Evolutionary conservation across 2,113 vertebrate genomes (phyloP), one percentile per base, ranked within the genome.

Genomic region (Penelope pileata): DNA sequence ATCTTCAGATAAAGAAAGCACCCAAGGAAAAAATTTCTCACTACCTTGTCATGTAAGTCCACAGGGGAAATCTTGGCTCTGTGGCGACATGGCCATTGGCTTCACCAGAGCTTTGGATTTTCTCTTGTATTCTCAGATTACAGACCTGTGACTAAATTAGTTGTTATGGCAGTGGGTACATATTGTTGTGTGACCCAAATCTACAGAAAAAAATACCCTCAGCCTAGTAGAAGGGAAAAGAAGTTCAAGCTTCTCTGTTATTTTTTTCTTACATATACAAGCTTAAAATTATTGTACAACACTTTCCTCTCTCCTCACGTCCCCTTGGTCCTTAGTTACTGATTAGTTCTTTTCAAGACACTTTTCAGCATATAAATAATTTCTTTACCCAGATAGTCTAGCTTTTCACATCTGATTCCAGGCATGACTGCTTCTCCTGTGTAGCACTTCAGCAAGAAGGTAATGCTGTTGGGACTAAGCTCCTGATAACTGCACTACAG

Each of bases 1-100:
- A 96, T 96, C 30, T 84, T 10, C 80, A 86, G 94, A 94, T 93
- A 93, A 92, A 67, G 72, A 83, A 4, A 81, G 38, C 58, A 83
- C 47, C 27, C 51, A 83, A 81, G 36, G 87, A 72, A 64, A 69
- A 81, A 63, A 10, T 18, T 56, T 54, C 10, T 67, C 81, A 21
- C 86, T 90, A 38, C 63, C 51, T 60, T 86, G 90, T 86, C 63
- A 90, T 86, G 76, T 86, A 97, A 94, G 54, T 80, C 59, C 43
- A n/a, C 17, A 42, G 68, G 30, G 91, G 58, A 83, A 77, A 67
- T 90, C 63, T 63, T 91, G 91, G 59, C 75, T 80, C 13, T 59
- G 24, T 87, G 87, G 86, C 86, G 86, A 5, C 42, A 56, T 51
- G 91, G 87, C 82, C 72, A 16, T 59, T 70, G 63, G 51, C 75